A percentile compares a stretch with the other conserved stretches of the same genome.
These are phyloP conservation scores for Manis pentadactyla DNA, from an alignment of 2,797 vertebrate genomes.

Conservation along the genomic window DNA sequence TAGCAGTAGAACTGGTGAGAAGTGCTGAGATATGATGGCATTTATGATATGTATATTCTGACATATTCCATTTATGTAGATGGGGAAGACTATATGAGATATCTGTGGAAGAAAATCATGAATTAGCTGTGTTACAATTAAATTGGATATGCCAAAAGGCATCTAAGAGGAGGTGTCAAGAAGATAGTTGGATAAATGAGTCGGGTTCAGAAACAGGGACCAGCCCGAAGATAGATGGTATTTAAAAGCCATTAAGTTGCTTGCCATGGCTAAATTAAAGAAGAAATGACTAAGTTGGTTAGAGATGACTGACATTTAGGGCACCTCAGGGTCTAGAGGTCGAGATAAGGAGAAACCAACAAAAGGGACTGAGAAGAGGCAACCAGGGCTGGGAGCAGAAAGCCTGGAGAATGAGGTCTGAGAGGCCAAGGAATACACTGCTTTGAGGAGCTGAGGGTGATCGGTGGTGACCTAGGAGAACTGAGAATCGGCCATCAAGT, in stretches of 20 bases:
- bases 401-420: neutral
- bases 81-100: neutral
- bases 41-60: neutral
- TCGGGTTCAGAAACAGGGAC: neutral
- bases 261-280: neutral
- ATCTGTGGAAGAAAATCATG: neutral
- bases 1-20: neutral
- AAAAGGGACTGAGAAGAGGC: neutral
- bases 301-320: neutral
- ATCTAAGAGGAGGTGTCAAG: neutral
- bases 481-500: neutral
- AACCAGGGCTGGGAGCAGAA: neutral
- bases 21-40: neutral
- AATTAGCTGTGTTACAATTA: neutral
- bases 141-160: neutral
- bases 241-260: neutral
- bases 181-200: neutral
- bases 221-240: neutral
- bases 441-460: neutral
- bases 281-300: neutral
- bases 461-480: neutral
- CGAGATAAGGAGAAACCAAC: neutral
- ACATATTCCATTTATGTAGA: neutral
- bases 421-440: neutral
- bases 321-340: neutral